Conservation (phyloP, 2,888 invertebrate species). For the Synanthedon vespiformis region DNA sequence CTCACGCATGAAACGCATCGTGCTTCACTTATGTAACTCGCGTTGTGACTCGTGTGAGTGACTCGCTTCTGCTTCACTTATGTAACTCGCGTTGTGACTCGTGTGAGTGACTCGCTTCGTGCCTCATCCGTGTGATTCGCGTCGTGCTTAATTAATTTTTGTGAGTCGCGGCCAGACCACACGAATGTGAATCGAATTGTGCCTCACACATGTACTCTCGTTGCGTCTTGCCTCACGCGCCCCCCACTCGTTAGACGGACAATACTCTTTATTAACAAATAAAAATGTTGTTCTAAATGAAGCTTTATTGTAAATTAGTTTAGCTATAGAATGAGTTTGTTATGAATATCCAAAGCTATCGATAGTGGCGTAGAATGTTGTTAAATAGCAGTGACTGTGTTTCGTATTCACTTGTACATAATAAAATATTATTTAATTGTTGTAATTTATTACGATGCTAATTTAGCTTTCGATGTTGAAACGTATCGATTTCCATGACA, state of each 20-base stretch:
- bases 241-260: slow-evolving; percentile 12
- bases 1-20: too few relatives aligned
- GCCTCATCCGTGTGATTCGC: too few relatives aligned
- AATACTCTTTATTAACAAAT: slow-evolving; percentile 31
- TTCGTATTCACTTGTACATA: slow-evolving; percentile 49
- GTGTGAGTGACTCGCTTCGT: too few relatives aligned
- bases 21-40: too few relatives aligned
- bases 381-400: slow-evolving; percentile 38
- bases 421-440: slow-evolving; percentile 38
- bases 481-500: slow-evolving; percentile 50
- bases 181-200: too few relatives aligned
- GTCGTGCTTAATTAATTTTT: too few relatives aligned
- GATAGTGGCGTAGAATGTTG: slow-evolving; percentile 50
- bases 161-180: too few relatives aligned
- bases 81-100: too few relatives aligned
- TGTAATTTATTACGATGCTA: slow-evolving; percentile 60
- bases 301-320: slow-evolving; percentile 67
- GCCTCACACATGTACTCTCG: too few relatives aligned
- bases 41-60: too few relatives aligned
- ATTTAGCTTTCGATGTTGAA: slow-evolving; percentile 48
- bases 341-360: slow-evolving; percentile 62
- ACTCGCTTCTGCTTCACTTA: too few relatives aligned
- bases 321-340: slow-evolving; percentile 50
- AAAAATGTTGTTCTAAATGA: slow-evolving; percentile 62
- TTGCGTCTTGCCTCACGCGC: too few relatives aligned